Evolutionary conservation across 1,140 invertebrate genomes (phyloP), one percentile per base, ranked within the genome.

Genomic region (Drosophila repleta): DNA sequence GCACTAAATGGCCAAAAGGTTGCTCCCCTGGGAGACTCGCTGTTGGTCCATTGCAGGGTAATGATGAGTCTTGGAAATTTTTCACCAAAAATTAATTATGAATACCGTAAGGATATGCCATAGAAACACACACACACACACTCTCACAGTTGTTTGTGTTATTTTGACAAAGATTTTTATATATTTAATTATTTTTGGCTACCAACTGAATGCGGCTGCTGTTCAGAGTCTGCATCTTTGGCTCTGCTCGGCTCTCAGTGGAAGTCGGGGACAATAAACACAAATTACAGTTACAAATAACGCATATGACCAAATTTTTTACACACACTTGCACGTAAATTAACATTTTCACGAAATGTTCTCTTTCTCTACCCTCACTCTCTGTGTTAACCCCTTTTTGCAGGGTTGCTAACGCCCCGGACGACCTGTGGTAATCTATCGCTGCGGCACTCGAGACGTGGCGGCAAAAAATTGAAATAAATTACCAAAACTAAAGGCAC

Each of bases 401-500:
- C 55, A 37, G 57, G 45, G 57, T 58, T 57, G 35, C 55, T 46
- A 60, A 4, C 20, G 15, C 4, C 21, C 32, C 39, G 41, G 32
- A 55, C 32, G 37, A 63, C 60, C 70, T 43, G 41, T 39, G 51
- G 64, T 61, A 68, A 68, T 80, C 74, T 81, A 80, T 69, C 39
- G 53, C 35, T n/a, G 21, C 29, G 39, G n/a, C 56, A 48, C 61
- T 61, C 45, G 61, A 60, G 21, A 49, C 20, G 62, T 26, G 24
- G 57, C 21, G 18, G 37, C 32, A 60, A 49, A 43, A 87, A 88
- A 88, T 83, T 89, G 76, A 90, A 90, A 90, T 90, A 90, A 90
- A 90, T 90, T 90, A 90, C 88, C 82, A 79, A 90, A 90, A 90
- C 88, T 90, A 90, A 90, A 90, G 83, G 88, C 69, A 90, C 85